Evolutionary conservation across 2,888 invertebrate genomes (phyloP).

Genomic region (Sarcophaga rosellei): DNA sequence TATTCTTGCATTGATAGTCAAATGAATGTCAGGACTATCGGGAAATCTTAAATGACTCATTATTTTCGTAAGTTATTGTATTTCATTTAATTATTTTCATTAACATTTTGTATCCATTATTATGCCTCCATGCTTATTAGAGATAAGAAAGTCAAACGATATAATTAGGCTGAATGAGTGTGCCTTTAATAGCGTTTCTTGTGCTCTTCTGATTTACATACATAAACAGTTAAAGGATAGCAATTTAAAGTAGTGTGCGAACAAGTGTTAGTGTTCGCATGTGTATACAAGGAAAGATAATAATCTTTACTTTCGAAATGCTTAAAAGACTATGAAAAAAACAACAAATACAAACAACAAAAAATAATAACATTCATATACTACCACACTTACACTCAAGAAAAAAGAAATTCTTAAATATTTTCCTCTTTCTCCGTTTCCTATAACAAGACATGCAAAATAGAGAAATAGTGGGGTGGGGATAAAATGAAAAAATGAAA

Average conservation of each 20-base stretch:
- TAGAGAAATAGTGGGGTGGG: neutral
- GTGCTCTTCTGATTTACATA: conserved; percentile 7
- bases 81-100: neutral
- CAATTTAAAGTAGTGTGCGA: too few species aligned
- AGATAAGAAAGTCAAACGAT: neutral
- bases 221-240: too few species aligned
- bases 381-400: neutral
- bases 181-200: neutral
- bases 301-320: conserved; percentile 18
- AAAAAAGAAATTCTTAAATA: too few species aligned
- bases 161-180: neutral
- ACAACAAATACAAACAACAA: neutral
- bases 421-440: neutral
- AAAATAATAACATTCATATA: too few species aligned
- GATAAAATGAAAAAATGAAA: neutral
- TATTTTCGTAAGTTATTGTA: neutral
- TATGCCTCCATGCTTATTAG: neutral
- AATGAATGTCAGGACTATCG: too few species aligned
- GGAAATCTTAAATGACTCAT: too few species aligned
- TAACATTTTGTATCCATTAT: neutral
- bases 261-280: too few species aligned
- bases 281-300: neutral
- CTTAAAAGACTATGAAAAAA: neutral
- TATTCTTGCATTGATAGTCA: too few species aligned
- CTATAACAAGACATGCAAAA: neutral